phyloP scores from a whole-genome alignment of 2,113 vertebrate species.

The Herpetotheres cachinnans region DNA sequence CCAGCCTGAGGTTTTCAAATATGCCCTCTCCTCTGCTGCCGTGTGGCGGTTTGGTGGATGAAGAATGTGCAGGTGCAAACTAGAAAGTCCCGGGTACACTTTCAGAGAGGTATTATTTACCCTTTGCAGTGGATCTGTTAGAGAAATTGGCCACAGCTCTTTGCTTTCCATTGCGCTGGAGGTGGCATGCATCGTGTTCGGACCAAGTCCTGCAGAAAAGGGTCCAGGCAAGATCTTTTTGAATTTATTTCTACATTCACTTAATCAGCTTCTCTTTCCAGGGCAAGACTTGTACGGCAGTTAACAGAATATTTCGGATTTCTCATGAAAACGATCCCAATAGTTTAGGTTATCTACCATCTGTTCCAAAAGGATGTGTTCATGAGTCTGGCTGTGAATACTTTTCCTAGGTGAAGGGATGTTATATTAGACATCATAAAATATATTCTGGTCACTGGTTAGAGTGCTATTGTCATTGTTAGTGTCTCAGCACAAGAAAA shows the following conservation, averaged over 20 bases:
- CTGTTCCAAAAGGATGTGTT: background rate
- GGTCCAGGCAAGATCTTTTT: background rate
- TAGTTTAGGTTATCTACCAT: background rate
- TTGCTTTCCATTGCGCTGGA: rapidly evolving
- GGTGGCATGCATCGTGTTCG: rapidly evolving
- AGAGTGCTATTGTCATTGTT: background rate
- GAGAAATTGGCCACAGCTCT: background rate
- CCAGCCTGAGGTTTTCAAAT: background rate
- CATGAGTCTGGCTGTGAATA: background rate
- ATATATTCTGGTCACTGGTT: background rate
- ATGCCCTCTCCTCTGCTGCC: background rate
- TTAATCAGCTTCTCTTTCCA: background rate
- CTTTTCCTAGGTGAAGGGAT: background rate
- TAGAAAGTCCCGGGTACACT: too few species aligned
- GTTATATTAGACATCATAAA: background rate
- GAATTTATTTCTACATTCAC: background rate
- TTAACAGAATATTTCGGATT: background rate
- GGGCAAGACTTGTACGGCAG: background rate
- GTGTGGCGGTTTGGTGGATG: background rate
- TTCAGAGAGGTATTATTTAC: background rate
- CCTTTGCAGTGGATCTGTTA: rapidly evolving
- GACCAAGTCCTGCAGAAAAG: background rate
- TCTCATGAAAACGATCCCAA: background rate
- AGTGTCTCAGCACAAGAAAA: background rate
- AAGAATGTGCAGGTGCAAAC: too few species aligned